These are phyloP conservation scores for Isoperla grammatica DNA, from an alignment of 2,888 invertebrate species.

Conservation along the genomic window DNA sequence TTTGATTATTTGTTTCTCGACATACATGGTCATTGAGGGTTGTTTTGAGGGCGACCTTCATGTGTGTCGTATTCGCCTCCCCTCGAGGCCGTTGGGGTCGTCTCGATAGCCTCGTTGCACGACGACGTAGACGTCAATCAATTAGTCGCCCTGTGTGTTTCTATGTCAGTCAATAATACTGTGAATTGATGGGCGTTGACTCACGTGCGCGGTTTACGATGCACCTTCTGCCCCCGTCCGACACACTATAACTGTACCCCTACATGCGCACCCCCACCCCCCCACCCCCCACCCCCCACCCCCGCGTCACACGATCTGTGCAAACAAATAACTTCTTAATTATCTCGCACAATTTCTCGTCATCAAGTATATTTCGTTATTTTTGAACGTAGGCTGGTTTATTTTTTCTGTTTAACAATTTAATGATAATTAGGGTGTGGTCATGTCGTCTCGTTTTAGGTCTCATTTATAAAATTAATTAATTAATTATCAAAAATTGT, in stretches of 20 bases:
- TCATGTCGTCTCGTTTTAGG: conserved; percentile 7
- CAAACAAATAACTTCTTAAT: not conserved
- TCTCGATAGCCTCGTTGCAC: too few species aligned
- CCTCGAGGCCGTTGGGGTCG: too few species aligned
- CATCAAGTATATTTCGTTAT: too few species aligned
- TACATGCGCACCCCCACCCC: not conserved
- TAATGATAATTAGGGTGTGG: conserved; percentile 30
- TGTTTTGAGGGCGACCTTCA: too few species aligned
- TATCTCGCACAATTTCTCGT: not conserved
- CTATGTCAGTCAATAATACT: too few species aligned
- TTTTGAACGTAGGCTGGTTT: not conserved
- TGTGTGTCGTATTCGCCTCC: too few species aligned
- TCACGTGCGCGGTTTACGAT: too few species aligned
- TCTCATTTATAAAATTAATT: conserved; percentile 10
- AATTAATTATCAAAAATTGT: conserved; percentile 5
- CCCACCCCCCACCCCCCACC: conserved; percentile 7
- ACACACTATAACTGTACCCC: not conserved
- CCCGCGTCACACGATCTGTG: not conserved
- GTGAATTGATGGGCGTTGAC: too few species aligned
- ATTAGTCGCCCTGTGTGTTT: too few species aligned
- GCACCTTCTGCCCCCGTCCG: not conserved
- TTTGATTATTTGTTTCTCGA: too few species aligned
- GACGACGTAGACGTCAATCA: too few species aligned
- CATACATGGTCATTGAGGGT: too few species aligned
- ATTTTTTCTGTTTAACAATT: conserved; percentile 7